Evolutionary conservation across 2,113 vertebrate genomes (phyloP).

Genomic region (Tupaia tana): DNA sequence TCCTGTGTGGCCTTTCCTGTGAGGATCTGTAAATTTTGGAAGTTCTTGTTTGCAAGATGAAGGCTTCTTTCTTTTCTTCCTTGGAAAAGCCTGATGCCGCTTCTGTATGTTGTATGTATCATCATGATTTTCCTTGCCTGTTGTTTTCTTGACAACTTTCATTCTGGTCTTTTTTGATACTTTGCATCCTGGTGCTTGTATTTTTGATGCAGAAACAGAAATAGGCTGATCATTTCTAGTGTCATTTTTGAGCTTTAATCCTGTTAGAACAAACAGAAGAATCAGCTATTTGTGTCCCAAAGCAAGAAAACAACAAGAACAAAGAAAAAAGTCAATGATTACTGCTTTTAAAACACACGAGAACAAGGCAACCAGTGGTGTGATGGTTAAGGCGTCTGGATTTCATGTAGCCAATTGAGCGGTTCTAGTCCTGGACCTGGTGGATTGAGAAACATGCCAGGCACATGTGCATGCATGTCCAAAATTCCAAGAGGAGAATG

Average conservation of each 20-base stretch:
- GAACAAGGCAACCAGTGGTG: not conserved
- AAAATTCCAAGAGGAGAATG: too few species aligned
- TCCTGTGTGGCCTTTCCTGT: conserved; percentile 37
- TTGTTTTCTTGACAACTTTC: conserved; percentile 41
- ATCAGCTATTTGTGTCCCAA: conserved; percentile 43
- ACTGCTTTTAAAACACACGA: not conserved
- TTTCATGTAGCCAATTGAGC: too few species aligned
- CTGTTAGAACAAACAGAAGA: conserved; percentile 70
- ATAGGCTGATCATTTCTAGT: conserved; percentile 8
- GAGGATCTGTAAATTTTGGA: conserved; percentile 3
- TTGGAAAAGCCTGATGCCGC: not conserved
- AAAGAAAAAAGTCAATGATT: not conserved
- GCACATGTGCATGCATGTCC: too few species aligned
- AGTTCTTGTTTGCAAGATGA: conserved; percentile 15
- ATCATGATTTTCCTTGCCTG: not conserved
- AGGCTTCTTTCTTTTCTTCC: conserved; percentile 45
- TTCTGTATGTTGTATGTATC: not conserved
- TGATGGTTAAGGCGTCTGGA: too few species aligned
- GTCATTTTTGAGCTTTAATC: conserved; percentile 60
- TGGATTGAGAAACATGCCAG: too few species aligned
- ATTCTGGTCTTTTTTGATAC: conserved; percentile 31
- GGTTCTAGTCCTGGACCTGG: too few species aligned
- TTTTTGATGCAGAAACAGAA: conserved; percentile 48
- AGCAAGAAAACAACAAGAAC: not conserved
- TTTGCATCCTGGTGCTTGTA: conserved; percentile 9